Evolutionary conservation across 2,113 vertebrate genomes (phyloP).

Genomic region (Piliocolobus tephrosceles): DNA sequence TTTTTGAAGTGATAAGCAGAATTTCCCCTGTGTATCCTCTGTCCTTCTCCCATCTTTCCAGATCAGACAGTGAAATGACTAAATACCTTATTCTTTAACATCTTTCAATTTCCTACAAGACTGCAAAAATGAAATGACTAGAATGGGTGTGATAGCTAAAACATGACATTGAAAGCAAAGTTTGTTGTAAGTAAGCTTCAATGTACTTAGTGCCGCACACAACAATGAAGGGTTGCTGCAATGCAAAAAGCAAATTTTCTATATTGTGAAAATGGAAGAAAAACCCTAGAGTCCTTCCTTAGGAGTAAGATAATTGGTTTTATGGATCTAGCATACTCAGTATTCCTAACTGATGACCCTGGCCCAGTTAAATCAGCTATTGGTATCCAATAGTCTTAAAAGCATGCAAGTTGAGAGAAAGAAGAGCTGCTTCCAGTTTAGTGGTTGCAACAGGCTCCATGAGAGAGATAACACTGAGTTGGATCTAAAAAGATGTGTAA

Average conservation of each 20-base stretch:
- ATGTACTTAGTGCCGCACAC: neutral
- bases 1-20: neutral
- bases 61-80: neutral
- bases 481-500: neutral
- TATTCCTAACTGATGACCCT: neutral
- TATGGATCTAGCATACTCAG: neutral
- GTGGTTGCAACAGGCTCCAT: neutral
- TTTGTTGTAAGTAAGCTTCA: neutral
- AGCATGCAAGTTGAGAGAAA: neutral
- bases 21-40: neutral
- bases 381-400: neutral
- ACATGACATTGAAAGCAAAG: neutral
- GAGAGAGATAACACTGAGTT: neutral
- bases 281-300: neutral
- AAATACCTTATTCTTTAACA: neutral
- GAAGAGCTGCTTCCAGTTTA: neutral
- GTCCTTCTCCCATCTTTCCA: neutral
- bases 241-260: neutral
- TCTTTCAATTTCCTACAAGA: neutral
- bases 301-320: neutral
- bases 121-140: neutral
- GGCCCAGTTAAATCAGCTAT: neutral
- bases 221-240: neutral
- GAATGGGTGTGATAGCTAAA: neutral
- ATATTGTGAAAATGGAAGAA: neutral